Evolutionary conservation across 2,888 invertebrate genomes (phyloP).

Genomic region (Prosapia bicincta): DNA sequence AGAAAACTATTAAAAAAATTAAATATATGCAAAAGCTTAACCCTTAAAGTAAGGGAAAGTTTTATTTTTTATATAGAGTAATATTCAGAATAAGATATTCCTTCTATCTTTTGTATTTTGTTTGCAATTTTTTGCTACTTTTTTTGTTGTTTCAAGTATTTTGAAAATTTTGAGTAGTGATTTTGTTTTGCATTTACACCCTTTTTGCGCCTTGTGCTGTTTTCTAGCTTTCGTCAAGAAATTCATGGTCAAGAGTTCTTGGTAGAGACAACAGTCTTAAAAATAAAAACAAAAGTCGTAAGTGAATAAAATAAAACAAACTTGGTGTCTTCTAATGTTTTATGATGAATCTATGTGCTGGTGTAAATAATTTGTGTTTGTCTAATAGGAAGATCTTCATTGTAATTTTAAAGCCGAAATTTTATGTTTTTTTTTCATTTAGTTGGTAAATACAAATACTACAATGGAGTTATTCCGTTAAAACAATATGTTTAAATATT

Average conservation of each 20-base stretch:
- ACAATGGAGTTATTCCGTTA: neutral
- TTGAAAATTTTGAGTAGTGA: slow-evolving; percentile 2
- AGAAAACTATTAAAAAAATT: too few relatives aligned
- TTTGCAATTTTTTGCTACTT: neutral
- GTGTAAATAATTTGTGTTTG: slow-evolving; percentile 15
- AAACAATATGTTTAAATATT: neutral
- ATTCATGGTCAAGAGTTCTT: slow-evolving; percentile 50
- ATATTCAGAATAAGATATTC: neutral
- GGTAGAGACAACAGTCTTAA: slow-evolving; percentile 16
- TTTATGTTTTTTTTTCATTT: neutral
- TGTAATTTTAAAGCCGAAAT: neutral
- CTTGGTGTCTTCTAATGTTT: too few relatives aligned
- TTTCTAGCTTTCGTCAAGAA: slow-evolving; percentile 80
- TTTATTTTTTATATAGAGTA: too few relatives aligned
- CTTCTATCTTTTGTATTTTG: neutral
- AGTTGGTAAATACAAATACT: too few relatives aligned
- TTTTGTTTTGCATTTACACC: neutral
- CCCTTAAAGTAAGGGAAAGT: too few relatives aligned
- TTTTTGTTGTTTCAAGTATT: slow-evolving; percentile 1
- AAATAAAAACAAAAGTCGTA: slow-evolving; percentile 32
- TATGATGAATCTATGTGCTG: too few relatives aligned
- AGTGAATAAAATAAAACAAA: slow-evolving; percentile 18
- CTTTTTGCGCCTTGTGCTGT: neutral
- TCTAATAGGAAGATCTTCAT: neutral
- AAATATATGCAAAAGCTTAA: too few relatives aligned